Evolutionary conservation across 2,113 vertebrate genomes (phyloP).

Genomic region (Hemibagrus wyckioides): DNA sequence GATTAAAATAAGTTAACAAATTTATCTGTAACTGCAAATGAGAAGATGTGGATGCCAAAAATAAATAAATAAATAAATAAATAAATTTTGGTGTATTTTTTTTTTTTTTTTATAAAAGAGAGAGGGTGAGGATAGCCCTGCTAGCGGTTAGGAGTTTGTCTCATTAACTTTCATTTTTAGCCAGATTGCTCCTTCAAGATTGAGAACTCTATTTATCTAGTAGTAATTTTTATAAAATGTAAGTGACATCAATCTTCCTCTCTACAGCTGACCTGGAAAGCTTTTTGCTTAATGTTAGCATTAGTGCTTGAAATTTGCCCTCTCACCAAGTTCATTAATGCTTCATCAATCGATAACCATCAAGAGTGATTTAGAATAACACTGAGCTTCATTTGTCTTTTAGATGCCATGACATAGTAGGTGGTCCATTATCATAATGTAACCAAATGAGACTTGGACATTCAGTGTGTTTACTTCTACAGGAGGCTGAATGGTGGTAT

Average conservation of each 20-base stretch:
- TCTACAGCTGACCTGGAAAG: neutral
- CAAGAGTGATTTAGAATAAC: neutral
- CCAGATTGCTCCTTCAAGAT: neutral
- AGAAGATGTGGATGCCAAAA: neutral
- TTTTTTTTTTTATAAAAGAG: neutral
- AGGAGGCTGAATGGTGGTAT: neutral
- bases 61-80: no score
- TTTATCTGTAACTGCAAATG: no score
- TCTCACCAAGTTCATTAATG: conserved; percentile 6
- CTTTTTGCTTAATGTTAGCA: conserved; percentile 15
- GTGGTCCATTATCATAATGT: conserved; percentile 9
- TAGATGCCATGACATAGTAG: neutral
- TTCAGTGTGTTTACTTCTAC: neutral
- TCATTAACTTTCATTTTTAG: neutral
- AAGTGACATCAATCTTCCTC: neutral
- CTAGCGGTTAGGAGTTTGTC: neutral
- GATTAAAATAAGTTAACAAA: no score
- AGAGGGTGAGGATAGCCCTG: neutral
- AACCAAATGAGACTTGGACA: neutral
- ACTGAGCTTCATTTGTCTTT: neutral
- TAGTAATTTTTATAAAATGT: conserved; percentile 1
- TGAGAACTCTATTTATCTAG: neutral
- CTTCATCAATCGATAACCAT: neutral
- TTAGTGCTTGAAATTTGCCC: conserved; percentile 11
- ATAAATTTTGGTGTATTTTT: neutral